A percentile compares a stretch with the other conserved stretches of the same genome.
Conservation (phyloP, 92 coral and sea anemone genomes). For the Actinernus sp. region DNA sequence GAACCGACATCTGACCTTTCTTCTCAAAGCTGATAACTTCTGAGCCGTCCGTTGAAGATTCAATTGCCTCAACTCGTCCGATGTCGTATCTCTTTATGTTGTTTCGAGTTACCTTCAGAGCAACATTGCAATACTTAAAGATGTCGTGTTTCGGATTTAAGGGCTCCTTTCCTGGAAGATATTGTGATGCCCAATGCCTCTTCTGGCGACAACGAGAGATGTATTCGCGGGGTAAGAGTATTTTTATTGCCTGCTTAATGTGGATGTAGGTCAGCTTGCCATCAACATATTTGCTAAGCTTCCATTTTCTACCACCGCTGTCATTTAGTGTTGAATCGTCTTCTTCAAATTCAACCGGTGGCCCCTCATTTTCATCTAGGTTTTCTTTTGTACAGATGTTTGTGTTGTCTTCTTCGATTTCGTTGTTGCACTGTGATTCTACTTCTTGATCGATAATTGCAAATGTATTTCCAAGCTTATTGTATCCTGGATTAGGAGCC, state of each 20-base stretch:
- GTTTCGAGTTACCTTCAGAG: too few species aligned
- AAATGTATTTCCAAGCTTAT: neutral
- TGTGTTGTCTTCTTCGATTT: too few species aligned
- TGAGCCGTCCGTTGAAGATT: constrained; percentile 31
- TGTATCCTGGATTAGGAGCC: constrained; percentile 8
- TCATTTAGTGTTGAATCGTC: constrained; percentile 14
- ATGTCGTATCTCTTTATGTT: too few species aligned
- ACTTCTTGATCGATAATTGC: too few species aligned
- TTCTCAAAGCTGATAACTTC: constrained; percentile 11
- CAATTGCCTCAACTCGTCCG: too few species aligned
- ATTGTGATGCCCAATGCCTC: constrained; percentile 27
- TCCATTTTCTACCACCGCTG: constrained; percentile 12
- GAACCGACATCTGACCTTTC: neutral
- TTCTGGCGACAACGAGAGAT: constrained; percentile 25
- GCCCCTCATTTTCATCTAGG: too few species aligned
- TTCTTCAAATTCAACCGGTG: neutral
- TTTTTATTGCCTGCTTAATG: constrained; percentile 30
- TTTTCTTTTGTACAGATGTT: too few species aligned
- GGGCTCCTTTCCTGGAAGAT: too few species aligned
- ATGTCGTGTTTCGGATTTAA: too few species aligned
- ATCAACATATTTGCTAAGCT: constrained; percentile 7
- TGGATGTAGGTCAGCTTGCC: constrained; percentile 10
- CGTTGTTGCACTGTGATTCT: too few species aligned
- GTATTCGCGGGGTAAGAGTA: too few species aligned
- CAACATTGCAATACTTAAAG: too few species aligned